Evolutionary conservation across 2,113 vertebrate genomes (phyloP).

Genomic region (Sus scrofa): DNA sequence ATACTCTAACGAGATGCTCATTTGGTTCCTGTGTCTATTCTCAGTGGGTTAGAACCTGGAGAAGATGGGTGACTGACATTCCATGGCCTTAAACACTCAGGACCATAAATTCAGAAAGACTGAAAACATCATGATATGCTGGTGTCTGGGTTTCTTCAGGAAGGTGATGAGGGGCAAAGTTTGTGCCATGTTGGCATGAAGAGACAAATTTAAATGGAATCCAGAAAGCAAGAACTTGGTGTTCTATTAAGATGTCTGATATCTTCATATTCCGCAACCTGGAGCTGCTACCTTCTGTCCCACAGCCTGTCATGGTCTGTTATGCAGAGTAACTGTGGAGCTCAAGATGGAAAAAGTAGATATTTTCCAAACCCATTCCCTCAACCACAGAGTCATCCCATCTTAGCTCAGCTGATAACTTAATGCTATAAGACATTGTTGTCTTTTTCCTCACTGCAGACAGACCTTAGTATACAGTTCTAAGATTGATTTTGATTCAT

Average conservation of each 20-base stretch:
- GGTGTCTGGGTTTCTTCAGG: neutral
- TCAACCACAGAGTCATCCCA: neutral
- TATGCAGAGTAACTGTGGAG: neutral
- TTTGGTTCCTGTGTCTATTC: constrained; percentile 7
- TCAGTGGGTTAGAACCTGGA: constrained; percentile 6
- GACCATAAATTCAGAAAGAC: neutral
- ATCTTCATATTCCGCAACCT: neutral
- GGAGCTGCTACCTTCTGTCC: neutral
- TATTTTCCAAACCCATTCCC: neutral
- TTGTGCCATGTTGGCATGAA: neutral
- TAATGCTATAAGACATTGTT: neutral
- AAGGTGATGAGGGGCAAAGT: neutral
- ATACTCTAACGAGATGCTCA: neutral
- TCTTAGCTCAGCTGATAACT: neutral
- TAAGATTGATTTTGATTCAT: neutral
- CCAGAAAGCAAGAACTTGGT: neutral
- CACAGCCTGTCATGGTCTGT: neutral
- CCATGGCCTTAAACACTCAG: neutral
- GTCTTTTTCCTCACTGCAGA: constrained; percentile 13
- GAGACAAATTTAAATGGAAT: neutral
- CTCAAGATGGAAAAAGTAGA: neutral
- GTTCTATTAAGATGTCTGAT: neutral
- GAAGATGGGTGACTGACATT: neutral
- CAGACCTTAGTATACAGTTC: neutral
- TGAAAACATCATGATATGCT: neutral